Evolutionary conservation across 2,888 invertebrate species (phyloP).

Genomic region (Druceiella hillmani): DNA sequence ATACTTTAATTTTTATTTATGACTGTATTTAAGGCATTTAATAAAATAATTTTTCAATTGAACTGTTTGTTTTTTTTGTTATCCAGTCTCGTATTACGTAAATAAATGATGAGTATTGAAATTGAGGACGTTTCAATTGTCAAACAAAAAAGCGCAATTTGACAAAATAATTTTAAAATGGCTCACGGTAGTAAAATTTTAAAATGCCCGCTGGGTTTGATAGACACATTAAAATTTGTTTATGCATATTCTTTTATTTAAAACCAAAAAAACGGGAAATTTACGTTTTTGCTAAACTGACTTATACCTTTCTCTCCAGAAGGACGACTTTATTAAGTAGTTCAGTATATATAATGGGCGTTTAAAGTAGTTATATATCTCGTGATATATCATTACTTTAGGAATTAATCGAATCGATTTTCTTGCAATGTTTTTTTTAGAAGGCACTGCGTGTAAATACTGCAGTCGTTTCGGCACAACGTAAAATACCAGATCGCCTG

Average conservation of each 20-base stretch:
- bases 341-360: constrained; percentile 49
- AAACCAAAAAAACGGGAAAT: too few relatives aligned
- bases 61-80: too few relatives aligned
- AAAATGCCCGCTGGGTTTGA: constrained; percentile 99
- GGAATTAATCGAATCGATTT: constrained; percentile 2
- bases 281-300: too few relatives aligned
- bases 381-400: background rate
- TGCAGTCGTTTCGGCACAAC: constrained; percentile 96
- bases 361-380: background rate
- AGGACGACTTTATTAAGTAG: constrained; percentile 98
- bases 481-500: constrained; percentile 95
- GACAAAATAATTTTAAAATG: constrained; percentile 53
- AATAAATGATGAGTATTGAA: constrained; percentile 31
- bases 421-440: constrained; percentile 60
- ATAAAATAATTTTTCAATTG: too few relatives aligned
- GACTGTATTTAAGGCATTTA: too few relatives aligned
- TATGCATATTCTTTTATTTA: too few relatives aligned
- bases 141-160: constrained; percentile 6
- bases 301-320: constrained; percentile 99
- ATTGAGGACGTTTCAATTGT: constrained; percentile 28
- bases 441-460: constrained; percentile 94
- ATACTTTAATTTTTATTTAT: too few relatives aligned
- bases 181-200: constrained; percentile 97
- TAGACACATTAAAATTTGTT: constrained; percentile 98
- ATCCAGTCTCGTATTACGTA: too few relatives aligned